Evolutionary conservation across 1,140 invertebrate species (phyloP).

Genomic region (Heliothis subflexa): DNA sequence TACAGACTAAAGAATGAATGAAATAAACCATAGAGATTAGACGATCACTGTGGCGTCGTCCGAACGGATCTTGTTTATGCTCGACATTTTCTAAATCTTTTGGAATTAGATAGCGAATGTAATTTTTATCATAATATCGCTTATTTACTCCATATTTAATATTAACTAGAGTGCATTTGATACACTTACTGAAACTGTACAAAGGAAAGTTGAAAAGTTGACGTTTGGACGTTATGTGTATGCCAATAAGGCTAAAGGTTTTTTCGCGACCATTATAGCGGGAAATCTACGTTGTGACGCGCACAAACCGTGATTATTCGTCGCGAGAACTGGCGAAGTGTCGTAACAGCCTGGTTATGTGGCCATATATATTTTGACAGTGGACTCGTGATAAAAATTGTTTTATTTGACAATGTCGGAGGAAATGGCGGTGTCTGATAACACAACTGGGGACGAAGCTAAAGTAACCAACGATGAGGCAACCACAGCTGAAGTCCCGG

Average conservation of each 20-base stretch:
- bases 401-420: constrained; percentile 83
- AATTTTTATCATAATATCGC: constrained; percentile 59
- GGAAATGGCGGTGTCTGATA: constrained; percentile 84
- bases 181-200: constrained; percentile 3
- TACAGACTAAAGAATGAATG: constrained; percentile 28
- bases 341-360: constrained; percentile 80
- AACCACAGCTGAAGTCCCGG: constrained; percentile 43
- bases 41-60: constrained; percentile 76
- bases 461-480: constrained; percentile 57
- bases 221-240: constrained; percentile 48
- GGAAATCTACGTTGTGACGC: constrained; percentile 84
- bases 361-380: constrained; percentile 75
- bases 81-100: constrained; percentile 76
- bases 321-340: constrained; percentile 65
- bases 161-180: constrained; percentile 3
- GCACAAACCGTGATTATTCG: constrained; percentile 75
- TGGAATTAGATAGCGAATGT: constrained; percentile 55
- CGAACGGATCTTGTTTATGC: constrained; percentile 82
- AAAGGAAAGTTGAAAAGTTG: constrained; percentile 40
- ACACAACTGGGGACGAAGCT: constrained; percentile 69
- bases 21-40: constrained; percentile 53
- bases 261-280: constrained; percentile 80
- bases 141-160: constrained; percentile 21
- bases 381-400: constrained; percentile 72
- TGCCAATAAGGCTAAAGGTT: constrained; percentile 62